Evolutionary conservation across 1,140 invertebrate genomes (phyloP).

Genomic region (Lethrus apterus): DNA sequence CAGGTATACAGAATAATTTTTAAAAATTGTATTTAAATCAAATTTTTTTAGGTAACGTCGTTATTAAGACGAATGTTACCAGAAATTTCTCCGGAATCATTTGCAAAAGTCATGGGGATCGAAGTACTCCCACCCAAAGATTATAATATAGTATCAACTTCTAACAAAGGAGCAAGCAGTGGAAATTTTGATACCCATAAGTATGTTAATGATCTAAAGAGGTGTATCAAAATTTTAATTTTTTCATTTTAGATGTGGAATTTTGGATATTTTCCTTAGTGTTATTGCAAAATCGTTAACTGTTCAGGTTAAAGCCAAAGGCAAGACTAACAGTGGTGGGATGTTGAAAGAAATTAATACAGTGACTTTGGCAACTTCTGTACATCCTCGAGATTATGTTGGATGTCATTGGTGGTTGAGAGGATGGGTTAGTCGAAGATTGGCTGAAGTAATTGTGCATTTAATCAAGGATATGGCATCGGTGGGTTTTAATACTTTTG

Average conservation of each 20-base stretch:
- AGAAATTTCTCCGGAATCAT: constrained; percentile 63
- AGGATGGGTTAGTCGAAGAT: constrained; percentile 71
- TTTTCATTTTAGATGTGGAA: constrained; percentile 45
- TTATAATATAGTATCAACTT: constrained; percentile 60
- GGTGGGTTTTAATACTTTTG: constrained; percentile 48
- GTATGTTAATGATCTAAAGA: background rate
- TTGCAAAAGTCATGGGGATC: constrained; percentile 61
- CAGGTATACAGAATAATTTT: constrained; percentile 64
- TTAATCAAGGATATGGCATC: constrained; percentile 87
- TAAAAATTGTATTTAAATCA: too few relatives aligned
- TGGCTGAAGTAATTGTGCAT: constrained; percentile 81
- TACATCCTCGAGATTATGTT: constrained; percentile 50
- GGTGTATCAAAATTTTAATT: constrained; percentile 9
- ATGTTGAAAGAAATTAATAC: constrained; percentile 57
- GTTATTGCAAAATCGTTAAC: constrained; percentile 81
- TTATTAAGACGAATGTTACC: constrained; percentile 76
- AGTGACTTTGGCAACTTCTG: constrained; percentile 50
- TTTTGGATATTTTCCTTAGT: constrained; percentile 79
- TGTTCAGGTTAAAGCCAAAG: constrained; percentile 81
- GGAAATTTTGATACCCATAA: constrained; percentile 55
- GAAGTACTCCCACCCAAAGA: constrained; percentile 65
- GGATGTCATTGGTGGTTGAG: constrained; percentile 77
- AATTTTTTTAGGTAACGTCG: constrained; percentile 68
- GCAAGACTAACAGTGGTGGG: constrained; percentile 40
- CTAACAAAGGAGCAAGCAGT: constrained; percentile 43